phyloP scores from a whole-genome alignment of 2,888 invertebrate species.

The Diogma glabrata region DNA sequence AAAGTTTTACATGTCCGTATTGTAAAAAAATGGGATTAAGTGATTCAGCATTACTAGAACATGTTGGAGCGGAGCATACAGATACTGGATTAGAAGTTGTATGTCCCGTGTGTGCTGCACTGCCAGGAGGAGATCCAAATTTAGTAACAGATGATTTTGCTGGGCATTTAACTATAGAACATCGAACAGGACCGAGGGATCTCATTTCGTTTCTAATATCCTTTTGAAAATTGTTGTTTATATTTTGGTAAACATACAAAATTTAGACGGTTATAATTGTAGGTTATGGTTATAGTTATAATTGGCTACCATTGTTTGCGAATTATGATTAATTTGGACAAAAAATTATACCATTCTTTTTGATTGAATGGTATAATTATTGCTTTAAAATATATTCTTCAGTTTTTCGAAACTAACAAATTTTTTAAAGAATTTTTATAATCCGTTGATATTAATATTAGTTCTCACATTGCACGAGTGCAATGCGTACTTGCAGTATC shows the following conservation, averaged over 20 bases:
- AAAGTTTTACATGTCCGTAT: conserved; percentile 95
- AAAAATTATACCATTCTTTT: too few relatives aligned
- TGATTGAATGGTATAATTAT: too few relatives aligned
- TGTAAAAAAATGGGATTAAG: conserved; percentile 96
- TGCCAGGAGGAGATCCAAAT: conserved; percentile 95
- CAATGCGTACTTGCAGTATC: too few relatives aligned
- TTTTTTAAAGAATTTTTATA: too few relatives aligned
- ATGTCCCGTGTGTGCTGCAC: conserved; percentile 93
- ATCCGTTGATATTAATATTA: too few relatives aligned
- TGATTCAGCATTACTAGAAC: conserved; percentile 81
- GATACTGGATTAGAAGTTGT: conserved; percentile 92
- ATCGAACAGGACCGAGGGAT: conserved; percentile 80
- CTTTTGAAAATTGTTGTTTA: conserved; percentile 43
- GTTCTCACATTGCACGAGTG: too few relatives aligned
- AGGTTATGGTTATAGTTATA: not conserved
- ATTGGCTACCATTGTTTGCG: too few relatives aligned
- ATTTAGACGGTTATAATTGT: not conserved
- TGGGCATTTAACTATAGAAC: conserved; percentile 89
- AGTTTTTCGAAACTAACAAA: too few relatives aligned
- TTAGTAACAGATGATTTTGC: conserved; percentile 96
- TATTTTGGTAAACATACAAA: too few relatives aligned
- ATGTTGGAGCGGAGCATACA: conserved; percentile 82
- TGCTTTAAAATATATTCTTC: too few relatives aligned
- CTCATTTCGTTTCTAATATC: conserved; percentile 81
- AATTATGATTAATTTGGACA: too few relatives aligned